Evolutionary conservation across 2,113 vertebrate genomes (phyloP).

Genomic region (Colistium nudipinnis): DNA sequence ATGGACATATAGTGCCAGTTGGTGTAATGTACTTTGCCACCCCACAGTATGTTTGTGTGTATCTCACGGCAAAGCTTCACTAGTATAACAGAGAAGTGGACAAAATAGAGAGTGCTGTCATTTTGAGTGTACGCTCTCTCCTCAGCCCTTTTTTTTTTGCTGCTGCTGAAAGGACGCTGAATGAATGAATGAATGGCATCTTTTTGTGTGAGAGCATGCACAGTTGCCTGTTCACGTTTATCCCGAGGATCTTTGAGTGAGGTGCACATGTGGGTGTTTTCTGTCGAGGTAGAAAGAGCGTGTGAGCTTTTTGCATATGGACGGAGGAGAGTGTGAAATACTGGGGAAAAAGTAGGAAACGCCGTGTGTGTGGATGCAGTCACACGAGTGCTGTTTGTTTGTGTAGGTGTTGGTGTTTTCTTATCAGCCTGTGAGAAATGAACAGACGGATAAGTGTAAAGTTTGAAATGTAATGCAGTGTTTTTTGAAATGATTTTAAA

Average conservation of each 20-base stretch:
- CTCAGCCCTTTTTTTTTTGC: constrained; percentile 53
- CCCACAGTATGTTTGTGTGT: constrained; percentile 29
- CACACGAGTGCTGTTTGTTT: constrained; percentile 24
- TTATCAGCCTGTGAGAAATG: constrained; percentile 27
- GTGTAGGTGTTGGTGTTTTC: constrained; percentile 36
- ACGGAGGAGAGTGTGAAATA: constrained; percentile 53
- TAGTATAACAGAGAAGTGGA: constrained; percentile 62
- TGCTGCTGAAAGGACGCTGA: constrained; percentile 55
- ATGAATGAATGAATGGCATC: constrained; percentile 70
- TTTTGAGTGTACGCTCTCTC: constrained; percentile 60
- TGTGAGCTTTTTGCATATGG: constrained; percentile 48
- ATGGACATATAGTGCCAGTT: constrained; percentile 25
- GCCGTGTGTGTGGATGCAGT: constrained; percentile 7
- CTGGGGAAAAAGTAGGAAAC: constrained; percentile 39
- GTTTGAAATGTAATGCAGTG: background rate
- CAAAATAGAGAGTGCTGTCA: constrained; percentile 58
- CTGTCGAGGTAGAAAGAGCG: constrained; percentile 36
- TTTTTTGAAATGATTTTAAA: constrained; percentile 20
- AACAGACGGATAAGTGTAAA: background rate
- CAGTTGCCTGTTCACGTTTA: constrained; percentile 29
- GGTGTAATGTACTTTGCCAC: constrained; percentile 27
- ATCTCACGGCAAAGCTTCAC: constrained; percentile 17
- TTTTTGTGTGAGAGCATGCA: constrained; percentile 59
- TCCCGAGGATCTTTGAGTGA: constrained; percentile 27
- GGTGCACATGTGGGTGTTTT: constrained; percentile 60